These are phyloP conservation scores for Cheilosia scutellata DNA, from an alignment of 2,888 invertebrate genomes.

Conservation along the genomic window DNA sequence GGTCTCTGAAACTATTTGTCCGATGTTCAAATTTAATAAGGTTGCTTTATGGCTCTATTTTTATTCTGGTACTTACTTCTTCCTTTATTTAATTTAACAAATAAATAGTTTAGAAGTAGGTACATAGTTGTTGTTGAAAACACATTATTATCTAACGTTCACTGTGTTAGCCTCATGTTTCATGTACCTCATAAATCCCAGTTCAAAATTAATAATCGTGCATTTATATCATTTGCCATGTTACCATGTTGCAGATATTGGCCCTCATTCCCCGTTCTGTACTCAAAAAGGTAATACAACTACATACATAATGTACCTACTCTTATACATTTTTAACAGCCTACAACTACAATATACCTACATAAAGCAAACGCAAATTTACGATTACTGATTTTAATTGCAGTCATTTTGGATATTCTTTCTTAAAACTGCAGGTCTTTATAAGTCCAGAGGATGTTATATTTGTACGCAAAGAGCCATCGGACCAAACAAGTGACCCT, in stretches of 20 bases:
- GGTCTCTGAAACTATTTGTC: no score
- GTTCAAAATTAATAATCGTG: background rate
- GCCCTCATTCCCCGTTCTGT: constrained; percentile 46
- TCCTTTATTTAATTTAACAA: no score
- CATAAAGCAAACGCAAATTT: background rate
- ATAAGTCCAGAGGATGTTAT: constrained; percentile 84
- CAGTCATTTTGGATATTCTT: background rate
- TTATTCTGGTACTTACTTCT: no score
- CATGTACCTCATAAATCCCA: background rate
- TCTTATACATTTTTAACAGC: no score
- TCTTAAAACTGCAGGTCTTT: constrained; percentile 81
- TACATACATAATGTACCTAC: no score
- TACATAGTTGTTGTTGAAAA: no score
- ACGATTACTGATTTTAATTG: no score
- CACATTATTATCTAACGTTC: background rate
- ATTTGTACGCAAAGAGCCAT: constrained; percentile 77
- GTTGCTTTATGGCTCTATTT: no score
- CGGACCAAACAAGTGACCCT: constrained; percentile 82
- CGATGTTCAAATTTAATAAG: no score
- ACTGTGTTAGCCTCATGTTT: background rate
- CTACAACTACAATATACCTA: background rate
- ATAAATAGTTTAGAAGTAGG: no score
- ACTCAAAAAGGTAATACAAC: constrained; percentile 56
- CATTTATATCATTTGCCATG: constrained; percentile 35
- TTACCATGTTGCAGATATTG: constrained; percentile 63